Base-by-base conservation (phyloP, 2,888 invertebrate genomes). In the Drepana falcataria region DNA sequence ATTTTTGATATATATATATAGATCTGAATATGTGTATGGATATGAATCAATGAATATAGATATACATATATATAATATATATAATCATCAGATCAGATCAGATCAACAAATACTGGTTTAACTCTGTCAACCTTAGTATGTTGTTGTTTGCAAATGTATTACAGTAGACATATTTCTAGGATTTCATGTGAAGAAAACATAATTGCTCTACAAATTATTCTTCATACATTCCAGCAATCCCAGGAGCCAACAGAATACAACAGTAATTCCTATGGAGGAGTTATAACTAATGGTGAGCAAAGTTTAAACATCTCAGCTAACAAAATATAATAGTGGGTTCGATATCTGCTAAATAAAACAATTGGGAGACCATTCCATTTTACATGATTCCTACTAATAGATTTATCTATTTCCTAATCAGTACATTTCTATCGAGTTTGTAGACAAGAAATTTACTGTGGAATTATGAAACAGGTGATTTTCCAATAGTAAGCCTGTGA, bases 161-260 rank as follows among this genome's bases (percentile, higher is more conserved):
- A 1, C 21, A 21, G 21, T 21, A 21, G 21, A 21, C 21, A 21
- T 21, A 21, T 21, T 21, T 21, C 21, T 21, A 21, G 21, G 21
- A 21, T 21, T 21, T 21, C 21, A 21, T 21, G 21, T 21, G 21
- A 21, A 21, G 21, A 21, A 21, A 21, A 21, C 21, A 21, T 21
- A 21, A 21, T 21, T 21, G 21, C 21, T 21, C 0, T 21, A 21
- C 21, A 21, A 21, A 21, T 21, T 21, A 21, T 21, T 21, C 49
- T 53, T 56, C 57, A 48, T 41, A 3, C 9, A 49, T 85, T 89
- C 56, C 88, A 91, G 90, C 77, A 88, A 71, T 89, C 89, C 48
- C 89, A 90, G 75, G 89, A 88, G 63, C 79, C 81, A n/a, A 68
- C 83, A 55, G 85, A 83, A 62, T 77, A 83, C 59, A 87, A 75